Evolutionary conservation across 1,140 invertebrate species (phyloP).

Genomic region (Lepidurus apus): DNA sequence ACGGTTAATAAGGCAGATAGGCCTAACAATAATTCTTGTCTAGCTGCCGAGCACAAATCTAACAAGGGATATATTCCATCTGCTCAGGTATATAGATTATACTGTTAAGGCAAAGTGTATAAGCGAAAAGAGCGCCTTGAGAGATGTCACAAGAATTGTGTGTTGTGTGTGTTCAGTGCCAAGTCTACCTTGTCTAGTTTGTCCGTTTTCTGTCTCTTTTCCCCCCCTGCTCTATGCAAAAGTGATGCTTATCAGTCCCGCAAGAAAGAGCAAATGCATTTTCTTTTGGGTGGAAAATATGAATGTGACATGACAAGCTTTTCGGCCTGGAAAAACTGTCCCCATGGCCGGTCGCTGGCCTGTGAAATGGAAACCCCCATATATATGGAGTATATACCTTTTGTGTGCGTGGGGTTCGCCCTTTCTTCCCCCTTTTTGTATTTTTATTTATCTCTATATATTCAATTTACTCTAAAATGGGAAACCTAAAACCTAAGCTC

Average conservation of each 20-base stretch:
- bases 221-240: not conserved
- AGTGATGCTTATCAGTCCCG: slow-evolving; percentile 7
- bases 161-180: not conserved
- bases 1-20: not conserved
- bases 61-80: not conserved
- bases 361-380: slow-evolving; percentile 11
- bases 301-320: slow-evolving; percentile 17
- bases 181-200: slow-evolving; percentile 7
- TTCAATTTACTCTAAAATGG: not conserved
- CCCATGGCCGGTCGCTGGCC: slow-evolving; percentile 13
- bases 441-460: not conserved
- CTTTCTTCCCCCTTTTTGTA: not conserved
- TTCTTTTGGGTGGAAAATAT: not conserved
- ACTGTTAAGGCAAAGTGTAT: not conserved
- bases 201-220: not conserved
- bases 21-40: not conserved
- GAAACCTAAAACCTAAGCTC: too few species aligned
- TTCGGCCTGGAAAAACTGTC: slow-evolving; percentile 21
- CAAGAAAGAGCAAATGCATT: not conserved
- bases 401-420: not conserved
- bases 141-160: not conserved
- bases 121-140: too few species aligned
- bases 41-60: not conserved
- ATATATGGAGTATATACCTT: not conserved
- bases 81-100: not conserved